Evolutionary conservation across 2,888 invertebrate species (phyloP).

Genomic region (Acrobasis suavella): DNA sequence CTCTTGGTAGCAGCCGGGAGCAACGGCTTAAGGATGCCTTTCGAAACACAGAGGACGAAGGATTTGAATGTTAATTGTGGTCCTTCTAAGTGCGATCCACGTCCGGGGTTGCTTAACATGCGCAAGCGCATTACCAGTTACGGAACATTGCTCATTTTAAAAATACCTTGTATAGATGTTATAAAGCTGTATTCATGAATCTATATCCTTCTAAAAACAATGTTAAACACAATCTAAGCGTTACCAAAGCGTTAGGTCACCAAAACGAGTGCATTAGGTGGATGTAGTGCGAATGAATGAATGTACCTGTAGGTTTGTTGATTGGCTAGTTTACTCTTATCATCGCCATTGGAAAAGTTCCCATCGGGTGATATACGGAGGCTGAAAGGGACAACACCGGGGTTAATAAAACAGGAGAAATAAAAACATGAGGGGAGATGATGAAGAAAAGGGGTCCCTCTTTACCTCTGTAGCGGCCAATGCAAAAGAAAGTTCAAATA

Average conservation of each 20-base stretch:
- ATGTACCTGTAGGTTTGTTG: conserved; percentile 90
- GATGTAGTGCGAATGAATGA: conserved; percentile 38
- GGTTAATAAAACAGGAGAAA: conserved; percentile 60
- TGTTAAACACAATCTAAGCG: conserved; percentile 11
- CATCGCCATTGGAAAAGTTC: conserved; percentile 84
- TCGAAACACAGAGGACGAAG: too few species aligned
- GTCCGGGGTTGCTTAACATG: too few species aligned
- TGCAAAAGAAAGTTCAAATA: conserved; percentile 59
- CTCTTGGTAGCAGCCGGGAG: too few species aligned
- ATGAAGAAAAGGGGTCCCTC: conserved; percentile 46
- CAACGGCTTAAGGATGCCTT: too few species aligned
- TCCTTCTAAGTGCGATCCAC: too few species aligned
- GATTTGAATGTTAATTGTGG: too few species aligned
- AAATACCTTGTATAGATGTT: too few species aligned
- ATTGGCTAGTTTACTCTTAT: conserved; percentile 86
- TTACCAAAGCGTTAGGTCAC: conserved; percentile 15
- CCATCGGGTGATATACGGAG: conserved; percentile 83
- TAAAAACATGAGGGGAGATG: conserved; percentile 51
- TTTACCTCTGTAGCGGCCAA: conserved; percentile 79
- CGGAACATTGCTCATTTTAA: too few species aligned
- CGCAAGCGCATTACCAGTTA: too few species aligned
- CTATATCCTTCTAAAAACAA: too few species aligned
- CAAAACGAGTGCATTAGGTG: conserved; percentile 1
- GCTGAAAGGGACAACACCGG: conserved; percentile 83
- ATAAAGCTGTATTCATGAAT: too few species aligned